A percentile compares a stretch with the other conserved stretches of the same genome.
Conservation (phyloP, 1,140 invertebrate species). For the Cherax quadricarinatus region DNA sequence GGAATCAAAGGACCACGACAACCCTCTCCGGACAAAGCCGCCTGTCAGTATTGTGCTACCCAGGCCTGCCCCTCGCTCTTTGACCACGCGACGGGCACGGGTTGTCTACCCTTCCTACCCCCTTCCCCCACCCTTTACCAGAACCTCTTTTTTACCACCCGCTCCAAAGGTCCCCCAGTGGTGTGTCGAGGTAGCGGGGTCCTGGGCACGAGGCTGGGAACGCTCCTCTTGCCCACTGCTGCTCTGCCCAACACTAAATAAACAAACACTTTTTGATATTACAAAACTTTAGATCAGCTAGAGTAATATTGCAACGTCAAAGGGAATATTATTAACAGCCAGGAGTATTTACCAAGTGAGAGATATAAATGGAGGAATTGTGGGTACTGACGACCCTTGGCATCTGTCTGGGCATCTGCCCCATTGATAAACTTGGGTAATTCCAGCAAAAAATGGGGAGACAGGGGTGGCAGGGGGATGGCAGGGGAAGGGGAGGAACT, state of each 20-base stretch:
- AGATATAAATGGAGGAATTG: not conserved
- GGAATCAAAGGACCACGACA: constrained; percentile 26
- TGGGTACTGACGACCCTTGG: not conserved
- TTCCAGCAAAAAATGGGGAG: constrained; percentile 57
- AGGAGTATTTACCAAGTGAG: too few species aligned
- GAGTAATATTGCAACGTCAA: too few species aligned
- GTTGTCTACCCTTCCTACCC: not conserved
- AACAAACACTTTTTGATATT: too few species aligned
- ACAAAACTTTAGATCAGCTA: too few species aligned
- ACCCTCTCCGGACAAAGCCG: constrained; percentile 43
- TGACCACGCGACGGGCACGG: constrained; percentile 66
- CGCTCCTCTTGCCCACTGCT: not conserved
- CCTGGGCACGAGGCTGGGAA: constrained; percentile 44
- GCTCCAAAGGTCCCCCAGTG: constrained; percentile 26
- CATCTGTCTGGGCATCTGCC: constrained; percentile 43
- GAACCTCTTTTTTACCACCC: constrained; percentile 66
- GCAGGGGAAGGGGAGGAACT: too few species aligned
- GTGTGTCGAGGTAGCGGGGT: constrained; percentile 54
- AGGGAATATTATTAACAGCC: too few species aligned
- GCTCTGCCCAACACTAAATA: not conserved
- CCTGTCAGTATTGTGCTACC: constrained; percentile 47
- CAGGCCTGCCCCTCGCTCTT: constrained; percentile 4
- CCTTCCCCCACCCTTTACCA: constrained; percentile 18
- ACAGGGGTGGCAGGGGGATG: not conserved
- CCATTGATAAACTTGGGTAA: constrained; percentile 66